Base-by-base conservation (phyloP, 2,888 invertebrate genomes). In the Iselma pallidipennis region DNA sequence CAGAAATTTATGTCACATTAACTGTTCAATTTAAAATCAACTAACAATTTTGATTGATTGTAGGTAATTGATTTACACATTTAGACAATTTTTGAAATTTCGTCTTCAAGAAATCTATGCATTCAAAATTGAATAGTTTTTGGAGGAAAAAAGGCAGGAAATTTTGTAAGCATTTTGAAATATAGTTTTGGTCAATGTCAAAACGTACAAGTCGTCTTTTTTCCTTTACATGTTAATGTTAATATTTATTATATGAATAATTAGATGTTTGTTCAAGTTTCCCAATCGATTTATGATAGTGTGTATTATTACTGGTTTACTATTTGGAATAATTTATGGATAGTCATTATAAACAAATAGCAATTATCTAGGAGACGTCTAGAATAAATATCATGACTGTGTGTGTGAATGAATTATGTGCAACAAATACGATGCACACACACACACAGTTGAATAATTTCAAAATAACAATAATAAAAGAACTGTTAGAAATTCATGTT, bases 281-380 rank as follows among this genome's bases (percentile, higher is more conserved):
- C 4, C 10, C 21, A 45, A 45, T 42, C 45, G 21, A 51, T 60
- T 60, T 60, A 55, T 60, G 42, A 50, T 42, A 50, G 33, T n/a
- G 33, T 49, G 49, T 42, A 29, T 50, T 55, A 50, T 55, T 55
- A 59, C 54, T 55, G 45, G 37, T 37, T 37, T 16, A 7, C 26
- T 33, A 21, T 54, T 54, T 14, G 6, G 45, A 48, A 48, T 54
- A 54, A 59, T 55, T 59, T 59, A 59, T 59, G 16, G 49, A 25
- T 25, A 4, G 59, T 26, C 23, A 54, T 59, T 55, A 59, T 55
- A 25, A 31, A 54, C 19, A 49, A 57, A 57, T 42, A 59, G 16
- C 49, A 55, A 59, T 54, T 49, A 55, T 42, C 21, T 21, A 56
- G 37, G 16, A n/a, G 55, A 57, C 50, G 50, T 25, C 31, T 37